These are phyloP conservation scores for Acronicta psi DNA, from an alignment of 2,888 invertebrate genomes.

Conservation along the genomic window DNA sequence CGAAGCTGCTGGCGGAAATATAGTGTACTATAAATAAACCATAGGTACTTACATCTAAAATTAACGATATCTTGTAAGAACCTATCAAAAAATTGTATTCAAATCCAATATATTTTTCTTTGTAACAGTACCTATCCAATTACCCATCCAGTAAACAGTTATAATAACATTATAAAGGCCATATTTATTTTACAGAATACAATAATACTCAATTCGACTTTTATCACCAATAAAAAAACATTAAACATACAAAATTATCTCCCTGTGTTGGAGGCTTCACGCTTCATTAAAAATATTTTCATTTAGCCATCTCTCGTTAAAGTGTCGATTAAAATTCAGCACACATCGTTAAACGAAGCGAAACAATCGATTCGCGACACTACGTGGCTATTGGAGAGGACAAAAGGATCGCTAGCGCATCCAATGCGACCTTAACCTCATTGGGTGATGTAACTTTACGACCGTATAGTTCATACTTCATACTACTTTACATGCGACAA, in stretches of 20 bases:
- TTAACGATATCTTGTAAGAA: too few species aligned
- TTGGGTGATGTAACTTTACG: slow-evolving; percentile 63
- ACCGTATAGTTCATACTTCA: slow-evolving; percentile 17
- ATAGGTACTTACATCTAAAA: too few species aligned
- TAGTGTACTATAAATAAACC: too few species aligned
- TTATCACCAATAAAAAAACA: slow-evolving; percentile 30
- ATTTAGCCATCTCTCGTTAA: slow-evolving; percentile 27
- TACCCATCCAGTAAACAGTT: slow-evolving; percentile 22
- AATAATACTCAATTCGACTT: slow-evolving; percentile 21
- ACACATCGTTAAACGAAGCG: slow-evolving; percentile 54
- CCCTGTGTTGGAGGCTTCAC: slow-evolving; percentile 20
- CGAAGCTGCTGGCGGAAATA: too few species aligned
- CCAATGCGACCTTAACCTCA: slow-evolving; percentile 68
- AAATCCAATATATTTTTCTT: slow-evolving; percentile 17
- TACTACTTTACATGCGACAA: slow-evolving; percentile 28
- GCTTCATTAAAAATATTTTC: slow-evolving; percentile 29
- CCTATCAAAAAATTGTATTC: slow-evolving; percentile 15
- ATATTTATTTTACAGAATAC: slow-evolving; percentile 15
- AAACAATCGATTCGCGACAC: slow-evolving; percentile 62
- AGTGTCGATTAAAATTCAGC: slow-evolving; percentile 60
- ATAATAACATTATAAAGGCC: slow-evolving; percentile 17
- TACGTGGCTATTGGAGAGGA: slow-evolving; percentile 56
- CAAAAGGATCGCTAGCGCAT: slow-evolving; percentile 63
- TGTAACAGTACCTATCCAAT: slow-evolving; percentile 15
- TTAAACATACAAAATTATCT: slow-evolving; percentile 19